A percentile compares a stretch with the other conserved stretches of the same genome.
Conservation (phyloP, 1,140 invertebrate species). For the Chrysopa pallens region DNA sequence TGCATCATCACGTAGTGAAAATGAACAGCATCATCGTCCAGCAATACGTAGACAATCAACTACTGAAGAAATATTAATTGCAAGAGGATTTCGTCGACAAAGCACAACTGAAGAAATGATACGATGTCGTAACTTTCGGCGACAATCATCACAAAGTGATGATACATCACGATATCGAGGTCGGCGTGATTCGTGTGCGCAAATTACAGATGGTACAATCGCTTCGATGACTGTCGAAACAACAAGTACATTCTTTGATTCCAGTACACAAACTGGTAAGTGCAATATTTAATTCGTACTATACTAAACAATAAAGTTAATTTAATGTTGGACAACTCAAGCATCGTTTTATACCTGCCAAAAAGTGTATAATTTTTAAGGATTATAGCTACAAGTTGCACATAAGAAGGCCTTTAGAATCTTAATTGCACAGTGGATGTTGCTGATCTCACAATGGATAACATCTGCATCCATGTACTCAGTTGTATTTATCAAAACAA, state of each 20-base stretch:
- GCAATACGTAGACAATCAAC: conserved; percentile 71
- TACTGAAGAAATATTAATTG: conserved; percentile 80
- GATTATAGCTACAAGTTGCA: no score
- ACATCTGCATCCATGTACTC: no score
- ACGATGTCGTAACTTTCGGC: conserved; percentile 67
- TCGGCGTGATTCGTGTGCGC: conserved; percentile 67
- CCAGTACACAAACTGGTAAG: conserved; percentile 82
- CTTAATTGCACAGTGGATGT: no score
- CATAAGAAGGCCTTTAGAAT: no score
- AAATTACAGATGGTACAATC: conserved; percentile 81
- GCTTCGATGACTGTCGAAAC: conserved; percentile 85
- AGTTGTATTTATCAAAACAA: no score
- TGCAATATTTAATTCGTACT: conserved; percentile 4
- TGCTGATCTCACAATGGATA: no score
- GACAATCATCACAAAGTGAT: conserved; percentile 63
- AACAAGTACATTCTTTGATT: conserved; percentile 80
- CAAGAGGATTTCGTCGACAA: conserved; percentile 71
- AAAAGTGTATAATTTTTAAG: no score
- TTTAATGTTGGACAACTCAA: no score
- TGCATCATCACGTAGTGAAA: conserved; percentile 19
- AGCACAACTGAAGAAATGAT: conserved; percentile 87
- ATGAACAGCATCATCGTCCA: conserved; percentile 38
- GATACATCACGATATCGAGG: conserved; percentile 59
- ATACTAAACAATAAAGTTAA: no score
- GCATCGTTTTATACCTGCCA: no score